These are phyloP conservation scores for Dipodomys ordii DNA, from an alignment of 2,113 vertebrate genomes.

Conservation along the genomic window DNA sequence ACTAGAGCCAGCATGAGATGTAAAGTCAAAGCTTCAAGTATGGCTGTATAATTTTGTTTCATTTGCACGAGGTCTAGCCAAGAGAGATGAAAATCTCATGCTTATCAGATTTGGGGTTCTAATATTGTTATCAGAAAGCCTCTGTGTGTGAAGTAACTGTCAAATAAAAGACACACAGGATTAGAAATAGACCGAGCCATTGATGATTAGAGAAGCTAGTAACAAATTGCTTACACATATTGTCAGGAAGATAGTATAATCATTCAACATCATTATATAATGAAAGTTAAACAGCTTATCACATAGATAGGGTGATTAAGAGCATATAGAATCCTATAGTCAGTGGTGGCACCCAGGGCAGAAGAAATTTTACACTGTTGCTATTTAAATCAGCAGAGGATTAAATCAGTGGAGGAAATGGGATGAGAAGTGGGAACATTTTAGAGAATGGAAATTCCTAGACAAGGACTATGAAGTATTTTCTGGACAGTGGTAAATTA, in stretches of 20 bases:
- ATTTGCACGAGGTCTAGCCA: too few species aligned
- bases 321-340: neutral
- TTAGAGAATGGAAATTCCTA: neutral
- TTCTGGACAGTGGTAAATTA: neutral
- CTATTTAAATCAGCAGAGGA: neutral
- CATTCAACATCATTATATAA: neutral
- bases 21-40: neutral
- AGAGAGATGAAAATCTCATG: neutral
- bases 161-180: neutral
- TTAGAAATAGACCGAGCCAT: neutral
- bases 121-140: neutral
- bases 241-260: neutral
- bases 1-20: neutral
- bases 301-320: too few species aligned
- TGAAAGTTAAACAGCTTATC: neutral
- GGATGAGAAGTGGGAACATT: fast-evolving
- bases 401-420: neutral
- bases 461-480: neutral
- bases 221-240: neutral
- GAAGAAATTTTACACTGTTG: neutral
- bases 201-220: neutral
- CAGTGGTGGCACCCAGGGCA: neutral
- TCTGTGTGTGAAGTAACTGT: neutral
- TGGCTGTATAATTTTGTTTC: neutral
- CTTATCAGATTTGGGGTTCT: neutral